phyloP scores from a whole-genome alignment of 2,797 vertebrate genomes.

The Acanthis flammea region DNA sequence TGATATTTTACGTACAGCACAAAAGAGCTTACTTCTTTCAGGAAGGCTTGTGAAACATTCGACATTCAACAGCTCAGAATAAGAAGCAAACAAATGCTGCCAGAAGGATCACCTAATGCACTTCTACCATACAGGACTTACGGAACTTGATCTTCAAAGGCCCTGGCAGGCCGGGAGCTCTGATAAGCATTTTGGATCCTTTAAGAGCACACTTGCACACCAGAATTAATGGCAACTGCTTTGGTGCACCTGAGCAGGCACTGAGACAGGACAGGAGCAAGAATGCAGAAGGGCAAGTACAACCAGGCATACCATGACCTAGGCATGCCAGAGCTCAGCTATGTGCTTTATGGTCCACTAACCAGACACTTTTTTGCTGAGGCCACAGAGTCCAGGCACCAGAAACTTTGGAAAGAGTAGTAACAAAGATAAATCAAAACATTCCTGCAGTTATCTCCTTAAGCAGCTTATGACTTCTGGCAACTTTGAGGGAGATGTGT shows the following conservation, averaged over 20 bases:
- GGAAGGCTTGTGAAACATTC: not conserved
- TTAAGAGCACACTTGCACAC: not conserved
- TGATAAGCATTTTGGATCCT: not conserved
- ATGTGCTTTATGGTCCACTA: not conserved
- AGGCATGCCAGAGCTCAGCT: not conserved
- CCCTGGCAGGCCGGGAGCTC: not conserved
- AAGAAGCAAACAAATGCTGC: not conserved
- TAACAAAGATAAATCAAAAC: not conserved
- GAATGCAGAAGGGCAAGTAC: conserved; percentile 37
- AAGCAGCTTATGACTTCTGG: not conserved
- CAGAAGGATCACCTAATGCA: not conserved
- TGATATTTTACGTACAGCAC: not conserved
- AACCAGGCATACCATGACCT: not conserved
- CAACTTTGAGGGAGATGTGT: not conserved
- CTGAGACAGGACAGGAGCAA: not conserved
- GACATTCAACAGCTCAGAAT: not conserved
- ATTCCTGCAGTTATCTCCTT: not conserved
- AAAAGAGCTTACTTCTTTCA: not conserved
- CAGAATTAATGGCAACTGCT: not conserved
- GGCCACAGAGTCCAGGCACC: not conserved
- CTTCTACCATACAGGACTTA: not conserved
- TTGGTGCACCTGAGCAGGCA: not conserved
- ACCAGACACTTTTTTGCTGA: not conserved
- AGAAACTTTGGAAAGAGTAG: not conserved
- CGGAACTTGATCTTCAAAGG: not conserved